Percentiles rank a stretch among this genome's conserved stretches.
phyloP scores from a whole-genome alignment of 2,113 vertebrate genomes.

The Clinocottus analis region DNA sequence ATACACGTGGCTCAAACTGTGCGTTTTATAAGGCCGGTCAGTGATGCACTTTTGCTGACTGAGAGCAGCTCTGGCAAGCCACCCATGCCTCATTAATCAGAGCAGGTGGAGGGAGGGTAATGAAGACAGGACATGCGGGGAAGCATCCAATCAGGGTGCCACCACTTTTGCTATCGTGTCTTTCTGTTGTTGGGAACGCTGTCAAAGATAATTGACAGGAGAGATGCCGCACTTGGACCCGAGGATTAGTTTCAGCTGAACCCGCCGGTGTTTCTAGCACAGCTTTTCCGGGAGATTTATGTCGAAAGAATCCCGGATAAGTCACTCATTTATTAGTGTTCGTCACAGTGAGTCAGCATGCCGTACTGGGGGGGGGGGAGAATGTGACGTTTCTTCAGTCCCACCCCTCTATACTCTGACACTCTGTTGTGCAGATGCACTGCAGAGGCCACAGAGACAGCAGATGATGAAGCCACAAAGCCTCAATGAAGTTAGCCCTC shows the following conservation, averaged over 20 bases:
- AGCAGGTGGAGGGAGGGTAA: constrained; percentile 47
- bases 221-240: constrained; percentile 31
- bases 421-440: constrained; percentile 17
- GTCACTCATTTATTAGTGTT: constrained; percentile 62
- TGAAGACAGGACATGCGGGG: constrained; percentile 55
- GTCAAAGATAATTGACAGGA: constrained; percentile 65
- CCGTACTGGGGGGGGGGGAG: neutral
- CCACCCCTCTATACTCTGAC: neutral
- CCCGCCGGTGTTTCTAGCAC: neutral
- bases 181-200: constrained; percentile 32
- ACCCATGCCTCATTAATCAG: constrained; percentile 59
- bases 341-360: constrained; percentile 67
- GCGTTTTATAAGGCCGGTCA: constrained; percentile 1
- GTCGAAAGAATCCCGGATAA: constrained; percentile 46
- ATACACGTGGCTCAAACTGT: neutral
- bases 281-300: constrained; percentile 54
- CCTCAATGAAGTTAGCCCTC: constrained; percentile 15
- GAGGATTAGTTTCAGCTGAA: constrained; percentile 42
- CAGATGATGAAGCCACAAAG: neutral
- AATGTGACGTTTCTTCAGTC: neutral
- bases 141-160: constrained; percentile 47
- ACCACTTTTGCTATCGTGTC: constrained; percentile 17
- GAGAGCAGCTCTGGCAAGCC: constrained; percentile 24
- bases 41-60: constrained; percentile 27
- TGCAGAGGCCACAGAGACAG: constrained; percentile 37